Evolutionary conservation across 2,797 vertebrate genomes (phyloP), one percentile per base, ranked within the genome.

Genomic region (Mallotus villosus): DNA sequence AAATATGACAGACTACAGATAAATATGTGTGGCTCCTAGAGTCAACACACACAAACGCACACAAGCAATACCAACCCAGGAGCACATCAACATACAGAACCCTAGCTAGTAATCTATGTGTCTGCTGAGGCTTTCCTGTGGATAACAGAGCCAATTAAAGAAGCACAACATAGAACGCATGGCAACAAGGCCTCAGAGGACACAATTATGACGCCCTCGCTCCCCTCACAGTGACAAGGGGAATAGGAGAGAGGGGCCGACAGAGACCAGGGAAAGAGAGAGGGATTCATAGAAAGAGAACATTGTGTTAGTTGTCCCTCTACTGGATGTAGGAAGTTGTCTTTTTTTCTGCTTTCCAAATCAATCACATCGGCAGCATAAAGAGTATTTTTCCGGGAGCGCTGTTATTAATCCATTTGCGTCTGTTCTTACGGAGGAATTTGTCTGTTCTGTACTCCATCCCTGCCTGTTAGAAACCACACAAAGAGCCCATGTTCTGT

Each of bases 161-260:
- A 86, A 80, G 81, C 81, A 86, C 85, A 91, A 86, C 85, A 84
- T 82, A 75, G 78, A 78, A 74, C 86, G 86, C 89, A 85, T 89
- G 87, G 91, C 87, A 91, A 92, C 88, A 2, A 25, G 63, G 78
- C 85, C 92, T 92, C 90, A 75, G 78, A 91, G 89, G 91, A 91
- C 83, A 84, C 87, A 92, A 92, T 92, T 93, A 93, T 81, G 77
- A 77, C 76, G 81, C 75, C 74, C 63, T 74, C 75, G 73, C 63
- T 74, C 63, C 16, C 41, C 72, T 72, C 24, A 34, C 75, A 29
- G 46, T 25, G 63, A 57, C 73, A 73, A 68, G 22, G 59, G 61
- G 71, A 72, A 32, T n/a, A 2, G 63, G 27, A 21, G 55, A 27
- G 63, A 22, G 46, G 58, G 71, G 78, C 83, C 85, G 9, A 21